These are phyloP conservation scores for Agrochola circellaris DNA, from an alignment of 2,888 invertebrate species.

Conservation along the genomic window DNA sequence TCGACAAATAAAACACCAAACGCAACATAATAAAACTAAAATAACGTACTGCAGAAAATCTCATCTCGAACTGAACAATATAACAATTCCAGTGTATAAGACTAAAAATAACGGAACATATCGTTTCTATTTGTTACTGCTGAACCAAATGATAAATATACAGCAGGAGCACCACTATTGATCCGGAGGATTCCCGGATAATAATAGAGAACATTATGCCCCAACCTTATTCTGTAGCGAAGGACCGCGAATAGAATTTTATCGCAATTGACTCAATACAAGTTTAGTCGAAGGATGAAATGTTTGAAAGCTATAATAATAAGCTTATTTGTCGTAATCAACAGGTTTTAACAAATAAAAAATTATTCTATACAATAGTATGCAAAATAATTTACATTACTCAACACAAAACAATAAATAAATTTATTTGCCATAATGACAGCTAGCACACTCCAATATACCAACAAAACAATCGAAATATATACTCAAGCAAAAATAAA, in stretches of 20 bases:
- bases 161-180: slow-evolving; percentile 68
- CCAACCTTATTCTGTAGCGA: slow-evolving; percentile 46
- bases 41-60: slow-evolving; percentile 23
- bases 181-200: slow-evolving; percentile 63
- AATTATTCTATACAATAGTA: too few relatives aligned
- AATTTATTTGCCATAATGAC: too few relatives aligned
- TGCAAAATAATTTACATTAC: too few relatives aligned
- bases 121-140: slow-evolving; percentile 49
- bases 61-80: slow-evolving; percentile 29
- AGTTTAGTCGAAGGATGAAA: background rate
- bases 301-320: background rate
- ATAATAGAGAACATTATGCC: slow-evolving; percentile 60
- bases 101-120: slow-evolving; percentile 47
- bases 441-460: too few relatives aligned
- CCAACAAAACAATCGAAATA: too few relatives aligned
- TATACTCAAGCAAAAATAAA: too few relatives aligned
- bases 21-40: slow-evolving; percentile 27
- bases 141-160: slow-evolving; percentile 71
- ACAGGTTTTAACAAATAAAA: too few relatives aligned
- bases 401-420: too few relatives aligned
- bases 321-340: too few relatives aligned
- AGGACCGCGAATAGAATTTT: slow-evolving; percentile 25
- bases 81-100: slow-evolving; percentile 26
- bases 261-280: background rate
- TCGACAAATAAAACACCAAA: slow-evolving; percentile 18